Percentiles rank a stretch among this genome's conserved stretches.
Conservation (phyloP, 2,888 invertebrate species). For the Neoitamus cyanurus region DNA sequence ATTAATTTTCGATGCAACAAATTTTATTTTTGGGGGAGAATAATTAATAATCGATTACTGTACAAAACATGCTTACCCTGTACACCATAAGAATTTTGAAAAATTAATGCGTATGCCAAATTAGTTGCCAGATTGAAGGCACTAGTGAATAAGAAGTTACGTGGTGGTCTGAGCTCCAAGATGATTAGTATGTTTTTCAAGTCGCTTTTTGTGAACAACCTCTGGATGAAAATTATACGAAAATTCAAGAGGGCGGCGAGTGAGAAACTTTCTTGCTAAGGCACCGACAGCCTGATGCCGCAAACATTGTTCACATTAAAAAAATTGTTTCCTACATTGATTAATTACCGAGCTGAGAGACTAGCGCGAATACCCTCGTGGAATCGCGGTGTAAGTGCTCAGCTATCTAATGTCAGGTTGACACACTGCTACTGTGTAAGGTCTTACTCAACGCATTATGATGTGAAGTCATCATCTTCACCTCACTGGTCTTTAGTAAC, state of each 20-base stretch:
- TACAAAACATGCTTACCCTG: not conserved
- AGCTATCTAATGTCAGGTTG: not conserved
- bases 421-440: not conserved
- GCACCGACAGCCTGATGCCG: not conserved
- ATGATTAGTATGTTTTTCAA: not conserved
- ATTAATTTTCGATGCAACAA: not conserved
- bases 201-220: not conserved
- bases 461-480: not conserved
- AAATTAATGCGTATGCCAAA: not conserved
- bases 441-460: not conserved
- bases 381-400: not conserved
- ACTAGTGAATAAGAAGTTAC: not conserved
- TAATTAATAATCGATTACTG: not conserved
- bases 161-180: not conserved
- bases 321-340: not conserved
- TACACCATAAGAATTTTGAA: not conserved
- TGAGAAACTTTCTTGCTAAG: not conserved
- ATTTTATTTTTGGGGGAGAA: not conserved
- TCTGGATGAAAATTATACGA: not conserved
- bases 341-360: not conserved
- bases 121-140: not conserved
- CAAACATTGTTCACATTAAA: not conserved
- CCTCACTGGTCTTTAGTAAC: not conserved
- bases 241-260: not conserved
- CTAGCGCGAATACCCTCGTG: not conserved